Base-by-base conservation (phyloP, 2,888 invertebrate species). In the Parelbella ahira region DNA sequence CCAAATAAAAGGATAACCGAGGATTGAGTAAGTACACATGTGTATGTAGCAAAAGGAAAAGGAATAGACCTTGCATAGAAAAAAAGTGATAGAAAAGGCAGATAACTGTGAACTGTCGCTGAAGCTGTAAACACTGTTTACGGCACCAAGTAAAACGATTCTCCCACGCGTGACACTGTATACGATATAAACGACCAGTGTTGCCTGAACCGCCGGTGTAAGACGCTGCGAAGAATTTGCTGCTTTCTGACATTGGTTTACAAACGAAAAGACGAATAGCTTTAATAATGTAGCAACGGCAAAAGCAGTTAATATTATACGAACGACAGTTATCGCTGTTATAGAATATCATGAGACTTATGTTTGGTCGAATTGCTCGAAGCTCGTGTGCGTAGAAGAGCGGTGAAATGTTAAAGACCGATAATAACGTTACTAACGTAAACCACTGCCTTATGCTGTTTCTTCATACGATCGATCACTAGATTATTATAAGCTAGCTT, bases 241-340 rank as follows among this genome's bases (percentile, higher is more conserved):
- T 21, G 11, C 5, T 28, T 15, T 11, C 25, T 7, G 15, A 28
- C 10, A 2, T 15, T 27, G 41, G 41, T n/a, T 12, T 5, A 33
- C 30, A 33, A 39, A 25, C 23, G 25, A 4, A 8, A 21, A 27
- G 41, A 41, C 12, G 20, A 10, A 41, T 41, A 8, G 13, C 25
- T 33, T 41, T 41, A 41, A 41, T 41, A 41, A 41, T 27, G 33
- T 21, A 4, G 7, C 15, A 33, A 12, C 30, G 20, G 25, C 25
- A 33, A 33, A 20, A 33, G 20, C 20, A 33, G 41, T 21, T 7
- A n/a, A 33, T 33, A n/a, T 41, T 27, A 41, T 27, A n/a, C n/a
- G n/a, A n/a, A 33, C 7, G 13, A 27, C 10, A 27, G 41, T 20
- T 13, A 33, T 20, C n/a, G n/a, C n/a, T 25, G 21, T 21, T 13